Base-by-base conservation (phyloP, 2,113 vertebrate genomes). In the Silurus asotus region DNA sequence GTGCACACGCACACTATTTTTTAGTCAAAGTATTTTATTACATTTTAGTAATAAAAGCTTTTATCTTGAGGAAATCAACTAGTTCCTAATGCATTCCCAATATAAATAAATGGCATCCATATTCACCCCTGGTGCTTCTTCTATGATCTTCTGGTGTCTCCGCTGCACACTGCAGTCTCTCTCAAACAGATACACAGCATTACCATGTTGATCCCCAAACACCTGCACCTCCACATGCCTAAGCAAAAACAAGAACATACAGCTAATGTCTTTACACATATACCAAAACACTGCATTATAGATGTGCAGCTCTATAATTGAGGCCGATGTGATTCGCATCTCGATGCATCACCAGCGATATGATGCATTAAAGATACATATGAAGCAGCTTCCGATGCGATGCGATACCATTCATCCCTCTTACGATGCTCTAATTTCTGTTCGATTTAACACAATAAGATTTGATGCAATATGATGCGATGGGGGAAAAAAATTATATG, bases 221-320 rank as follows among this genome's bases (percentile, higher is more conserved):
- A 99, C 96, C 81, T 99, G 98, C 17, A 99, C 98, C 94, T 99
- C 98, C 69, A 99, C 96, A 0, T 99, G 98, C 91, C 98, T 99
- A 84, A 90, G 90, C 45, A 88, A 89, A 37, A 86, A 53, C 28
- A 87, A 4, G 19, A 13, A 56, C 67, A 37, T 13, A 61, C 17
- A 61, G 5, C 28, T 8, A 61, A 48, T 1, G 4, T 80, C 37
- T 37, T 37, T 8, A 37, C 28, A 7, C 28, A 48, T 45, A 19
- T 7, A 59, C 56, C 17, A 64, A 58, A 2, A 51, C 4, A 37
- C 37, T 37, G 37, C 1, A 37, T 37, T 37, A 37, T 37, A 3
- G 37, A 37, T 37, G 2, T 37, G 37, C 2, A 37, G 37, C 37
- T 37, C 37, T 3, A 37, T 37, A 37, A 37, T 37, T 37, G 37